These are phyloP conservation scores for Salticus scenicus DNA, from an alignment of 2,888 invertebrate species.

Conservation along the genomic window DNA sequence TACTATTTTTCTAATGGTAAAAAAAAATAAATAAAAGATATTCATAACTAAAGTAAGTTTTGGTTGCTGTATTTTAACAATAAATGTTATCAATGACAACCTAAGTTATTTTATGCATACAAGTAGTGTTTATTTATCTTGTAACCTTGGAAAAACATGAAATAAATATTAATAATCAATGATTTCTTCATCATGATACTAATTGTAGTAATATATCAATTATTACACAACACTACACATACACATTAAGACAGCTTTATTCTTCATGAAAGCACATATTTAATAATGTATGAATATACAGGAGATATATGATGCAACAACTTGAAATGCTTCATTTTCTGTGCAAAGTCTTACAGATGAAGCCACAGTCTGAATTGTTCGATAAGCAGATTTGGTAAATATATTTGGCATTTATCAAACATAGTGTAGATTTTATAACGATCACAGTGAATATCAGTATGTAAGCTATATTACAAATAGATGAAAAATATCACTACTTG, in stretches of 20 bases:
- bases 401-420: conserved; percentile 34
- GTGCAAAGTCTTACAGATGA: conserved; percentile 6
- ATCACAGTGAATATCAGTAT: conserved; percentile 36
- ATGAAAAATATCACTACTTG: conserved; percentile 53
- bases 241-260: conserved; percentile 13
- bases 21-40: too few relatives aligned
- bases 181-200: too few relatives aligned
- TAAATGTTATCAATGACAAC: too few relatives aligned
- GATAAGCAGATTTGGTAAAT: conserved; percentile 35
- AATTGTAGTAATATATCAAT: too few relatives aligned
- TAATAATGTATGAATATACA: conserved; percentile 24
- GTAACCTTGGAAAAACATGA: too few relatives aligned
- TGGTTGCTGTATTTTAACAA: too few relatives aligned
- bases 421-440: conserved; percentile 3
- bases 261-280: conserved; percentile 17
- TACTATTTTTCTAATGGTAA: too few relatives aligned
- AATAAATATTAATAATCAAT: too few relatives aligned
- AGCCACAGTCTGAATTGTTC: conserved; percentile 4
- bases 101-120: too few relatives aligned
- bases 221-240: too few relatives aligned
- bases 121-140: too few relatives aligned
- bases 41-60: too few relatives aligned
- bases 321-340: conserved; percentile 15
- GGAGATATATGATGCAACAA: conserved; percentile 14
- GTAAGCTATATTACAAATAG: conserved; percentile 50